A percentile compares a stretch with the other conserved stretches of the same genome.
phyloP scores from a whole-genome alignment of 2,797 vertebrate genomes.

The Gymnothorax reevesii region DNA sequence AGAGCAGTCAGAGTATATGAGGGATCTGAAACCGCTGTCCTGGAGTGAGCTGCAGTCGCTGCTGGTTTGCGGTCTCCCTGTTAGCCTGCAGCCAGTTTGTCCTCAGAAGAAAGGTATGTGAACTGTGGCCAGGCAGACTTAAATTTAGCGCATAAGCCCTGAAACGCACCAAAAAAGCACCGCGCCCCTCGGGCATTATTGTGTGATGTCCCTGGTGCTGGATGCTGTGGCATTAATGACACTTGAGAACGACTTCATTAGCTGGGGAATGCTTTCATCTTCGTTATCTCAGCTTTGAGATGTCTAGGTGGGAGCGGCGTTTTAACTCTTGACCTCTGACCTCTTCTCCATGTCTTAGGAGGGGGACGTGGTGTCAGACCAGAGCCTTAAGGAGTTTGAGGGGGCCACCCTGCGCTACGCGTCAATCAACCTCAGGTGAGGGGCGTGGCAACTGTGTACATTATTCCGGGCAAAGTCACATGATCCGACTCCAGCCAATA shows the following conservation, averaged over 20 bases:
- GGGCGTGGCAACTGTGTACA: too few species aligned
- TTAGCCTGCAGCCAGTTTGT: background rate
- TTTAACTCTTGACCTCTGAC: background rate
- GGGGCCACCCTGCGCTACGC: constrained; percentile 80
- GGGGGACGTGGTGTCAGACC: constrained; percentile 76
- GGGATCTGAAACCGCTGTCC: background rate
- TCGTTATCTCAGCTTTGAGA: background rate
- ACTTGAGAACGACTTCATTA: background rate
- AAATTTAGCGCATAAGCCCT: background rate
- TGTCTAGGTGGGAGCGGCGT: background rate
- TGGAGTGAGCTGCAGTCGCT: background rate
- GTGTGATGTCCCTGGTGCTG: background rate
- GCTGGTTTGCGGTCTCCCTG: background rate
- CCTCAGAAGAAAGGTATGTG: background rate
- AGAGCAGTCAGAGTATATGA: background rate
- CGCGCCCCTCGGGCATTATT: too few species aligned
- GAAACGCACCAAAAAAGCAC: background rate
- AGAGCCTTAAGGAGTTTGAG: constrained; percentile 81
- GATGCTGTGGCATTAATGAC: background rate
- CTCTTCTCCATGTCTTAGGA: constrained; percentile 49
- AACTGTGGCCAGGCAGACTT: background rate
- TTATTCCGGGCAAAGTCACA: background rate
- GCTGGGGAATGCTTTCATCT: background rate
- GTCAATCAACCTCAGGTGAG: constrained; percentile 82
- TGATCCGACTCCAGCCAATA: background rate